Evolutionary conservation across 1,140 invertebrate species (phyloP).

Genomic region (Tetraneura akinire): DNA sequence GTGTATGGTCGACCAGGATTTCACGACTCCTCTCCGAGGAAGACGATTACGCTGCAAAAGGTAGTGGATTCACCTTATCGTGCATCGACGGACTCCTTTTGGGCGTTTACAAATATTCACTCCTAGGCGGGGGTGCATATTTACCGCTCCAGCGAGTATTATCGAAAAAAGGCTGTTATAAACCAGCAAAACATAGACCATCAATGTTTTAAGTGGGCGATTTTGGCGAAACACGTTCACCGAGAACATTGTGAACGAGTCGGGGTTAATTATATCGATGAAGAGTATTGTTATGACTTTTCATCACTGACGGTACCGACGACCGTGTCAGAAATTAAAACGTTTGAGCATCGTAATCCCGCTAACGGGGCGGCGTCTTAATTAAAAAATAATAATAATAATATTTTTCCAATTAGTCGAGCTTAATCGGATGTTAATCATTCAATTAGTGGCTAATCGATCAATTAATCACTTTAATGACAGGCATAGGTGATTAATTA

Average conservation of each 20-base stretch:
- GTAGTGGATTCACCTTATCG: too few species aligned
- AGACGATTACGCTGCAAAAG: too few species aligned
- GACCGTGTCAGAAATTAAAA: too few species aligned
- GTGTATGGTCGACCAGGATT: neutral
- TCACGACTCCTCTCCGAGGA: neutral
- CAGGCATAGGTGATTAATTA: too few species aligned
- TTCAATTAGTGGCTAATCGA: too few species aligned
- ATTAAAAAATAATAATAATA: too few species aligned
- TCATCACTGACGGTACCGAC: neutral
- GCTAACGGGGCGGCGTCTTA: too few species aligned
- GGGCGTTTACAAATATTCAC: constrained; percentile 6
- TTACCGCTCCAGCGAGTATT: neutral
- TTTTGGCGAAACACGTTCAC: neutral
- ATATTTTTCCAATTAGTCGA: too few species aligned
- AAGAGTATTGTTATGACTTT: neutral
- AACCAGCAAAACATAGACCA: neutral
- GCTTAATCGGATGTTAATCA: too few species aligned
- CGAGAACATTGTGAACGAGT: neutral
- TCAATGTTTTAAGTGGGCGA: neutral
- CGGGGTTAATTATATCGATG: neutral
- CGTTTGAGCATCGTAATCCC: too few species aligned
- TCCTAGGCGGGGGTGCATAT: neutral
- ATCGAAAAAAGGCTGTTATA: neutral
- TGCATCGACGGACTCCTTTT: too few species aligned
- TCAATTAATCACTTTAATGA: too few species aligned